Evolutionary conservation across 2,888 invertebrate species (phyloP).

Genomic region (Tenthredo mesomela): DNA sequence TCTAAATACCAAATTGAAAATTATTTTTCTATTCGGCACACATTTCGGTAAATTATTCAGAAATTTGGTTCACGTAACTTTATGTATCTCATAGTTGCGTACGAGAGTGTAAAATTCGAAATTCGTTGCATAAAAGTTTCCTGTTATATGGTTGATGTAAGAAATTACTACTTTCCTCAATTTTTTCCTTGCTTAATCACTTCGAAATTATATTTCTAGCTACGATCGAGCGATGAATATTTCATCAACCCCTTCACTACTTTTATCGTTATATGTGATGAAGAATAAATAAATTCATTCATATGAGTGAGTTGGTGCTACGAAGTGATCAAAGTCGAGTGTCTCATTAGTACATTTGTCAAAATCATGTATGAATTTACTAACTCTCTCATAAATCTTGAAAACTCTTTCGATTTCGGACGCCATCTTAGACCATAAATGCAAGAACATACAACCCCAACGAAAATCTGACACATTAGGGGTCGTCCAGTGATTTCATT

Average conservation of each 20-base stretch:
- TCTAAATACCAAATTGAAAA: neutral
- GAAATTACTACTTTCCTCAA: neutral
- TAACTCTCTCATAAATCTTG: constrained; percentile 75
- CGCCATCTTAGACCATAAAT: constrained; percentile 77
- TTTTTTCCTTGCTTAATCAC: constrained; percentile 2
- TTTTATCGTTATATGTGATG: neutral
- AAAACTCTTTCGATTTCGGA: constrained; percentile 71
- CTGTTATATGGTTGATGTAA: neutral
- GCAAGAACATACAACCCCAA: constrained; percentile 81
- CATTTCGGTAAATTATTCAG: neutral
- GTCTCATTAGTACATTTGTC: neutral
- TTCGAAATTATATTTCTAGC: neutral
- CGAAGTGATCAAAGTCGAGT: neutral
- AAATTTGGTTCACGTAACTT: neutral
- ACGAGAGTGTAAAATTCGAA: constrained; percentile 26
- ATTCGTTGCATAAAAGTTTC: constrained; percentile 27
- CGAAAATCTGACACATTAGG: constrained; percentile 75
- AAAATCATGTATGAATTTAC: constrained; percentile 1
- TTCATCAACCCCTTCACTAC: constrained; percentile 24
- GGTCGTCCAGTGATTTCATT: constrained; percentile 72
- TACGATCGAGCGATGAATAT: constrained; percentile 32
- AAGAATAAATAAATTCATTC: neutral
- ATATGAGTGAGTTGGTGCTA: neutral
- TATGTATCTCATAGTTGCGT: neutral
- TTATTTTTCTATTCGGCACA: neutral